A percentile compares a stretch with the other conserved stretches of the same genome.
phyloP scores from a whole-genome alignment of 2,888 invertebrate species.

The Panzeria rudis region DNA sequence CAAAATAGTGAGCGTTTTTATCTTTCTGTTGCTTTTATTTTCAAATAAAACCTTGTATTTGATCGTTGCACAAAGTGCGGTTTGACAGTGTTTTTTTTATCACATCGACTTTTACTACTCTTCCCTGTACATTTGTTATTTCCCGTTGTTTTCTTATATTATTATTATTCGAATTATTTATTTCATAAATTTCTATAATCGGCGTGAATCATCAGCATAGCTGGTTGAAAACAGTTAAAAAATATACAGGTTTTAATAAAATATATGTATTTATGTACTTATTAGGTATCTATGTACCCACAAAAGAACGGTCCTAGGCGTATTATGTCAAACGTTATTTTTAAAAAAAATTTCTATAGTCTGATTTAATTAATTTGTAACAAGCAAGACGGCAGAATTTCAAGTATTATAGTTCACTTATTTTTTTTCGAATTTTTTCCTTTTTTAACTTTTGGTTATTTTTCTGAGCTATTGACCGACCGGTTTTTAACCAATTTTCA shows the following conservation, averaged over 20 bases:
- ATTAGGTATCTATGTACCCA: no score
- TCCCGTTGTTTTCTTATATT: slow-evolving; percentile 10
- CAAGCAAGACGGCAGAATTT: no score
- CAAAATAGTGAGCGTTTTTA: slow-evolving; percentile 53
- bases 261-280: no score
- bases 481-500: no score
- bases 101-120: background rate
- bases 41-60: slow-evolving; percentile 37
- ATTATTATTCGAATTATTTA: slow-evolving; percentile 2
- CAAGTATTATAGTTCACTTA: no score
- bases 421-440: no score
- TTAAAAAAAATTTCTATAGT: no score
- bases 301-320: no score
- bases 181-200: slow-evolving; percentile 42
- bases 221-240: slow-evolving; percentile 16
- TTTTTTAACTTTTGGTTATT: no score
- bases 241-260: background rate
- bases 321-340: no score
- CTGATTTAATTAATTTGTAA: no score
- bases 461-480: no score
- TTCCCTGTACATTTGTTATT: slow-evolving; percentile 1
- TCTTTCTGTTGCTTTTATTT: slow-evolving; percentile 1
- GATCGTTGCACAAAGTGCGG: slow-evolving; percentile 56
- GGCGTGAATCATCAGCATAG: slow-evolving; percentile 34
- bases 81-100: slow-evolving; percentile 35